Base-by-base conservation (phyloP, 2,888 invertebrate species). In the Drosophila borborema region DNA sequence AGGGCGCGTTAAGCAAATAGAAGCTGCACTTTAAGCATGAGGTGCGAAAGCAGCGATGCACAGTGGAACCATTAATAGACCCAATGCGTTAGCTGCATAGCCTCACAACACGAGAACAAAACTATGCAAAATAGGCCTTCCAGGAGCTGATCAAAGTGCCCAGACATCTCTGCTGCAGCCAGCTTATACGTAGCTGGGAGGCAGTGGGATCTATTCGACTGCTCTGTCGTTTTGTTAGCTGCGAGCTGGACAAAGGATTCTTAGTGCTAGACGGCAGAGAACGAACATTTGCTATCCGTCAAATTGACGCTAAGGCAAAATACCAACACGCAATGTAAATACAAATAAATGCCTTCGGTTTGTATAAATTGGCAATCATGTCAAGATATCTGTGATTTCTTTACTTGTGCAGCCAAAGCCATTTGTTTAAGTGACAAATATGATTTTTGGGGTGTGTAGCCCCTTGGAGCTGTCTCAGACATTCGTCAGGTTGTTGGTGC, bases 341-440 rank as follows among this genome's bases (percentile, higher is more conserved):
- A 56, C 63, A 81, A 81, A 70, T 60, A 56, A 67, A 58, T 56
- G 49, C 43, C 43, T 48, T 66, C 7, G 40, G 28, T 18, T 41
- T 56, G 43, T 49, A 54, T 62, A 68, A 41, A 63, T 46, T 61
- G 55, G 43, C 72, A 86, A 76, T 54, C 63, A 70, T 70, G 69
- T 84, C 69, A 74, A 70, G 63, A 66, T 74, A 49, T 67, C 28
- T 68, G 20, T 68, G 74, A 74, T 64, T 77, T 55, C 45, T 56
- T 18, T 34, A 28, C 20, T 23, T 23, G 40, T 1, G 54, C 40
- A n/a, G 8, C 18, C 23, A 51, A 41, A 16, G 67, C 45, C 60
- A 61, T 72, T 69, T 60, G 53, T 28, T 14, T n/a, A 58, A 54
- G 65, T 77, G 89, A 86, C 83, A 89, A 88, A 82, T 88, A 70